phyloP scores from a whole-genome alignment of 2,888 invertebrate genomes.

The Camponotus fellah region DNA sequence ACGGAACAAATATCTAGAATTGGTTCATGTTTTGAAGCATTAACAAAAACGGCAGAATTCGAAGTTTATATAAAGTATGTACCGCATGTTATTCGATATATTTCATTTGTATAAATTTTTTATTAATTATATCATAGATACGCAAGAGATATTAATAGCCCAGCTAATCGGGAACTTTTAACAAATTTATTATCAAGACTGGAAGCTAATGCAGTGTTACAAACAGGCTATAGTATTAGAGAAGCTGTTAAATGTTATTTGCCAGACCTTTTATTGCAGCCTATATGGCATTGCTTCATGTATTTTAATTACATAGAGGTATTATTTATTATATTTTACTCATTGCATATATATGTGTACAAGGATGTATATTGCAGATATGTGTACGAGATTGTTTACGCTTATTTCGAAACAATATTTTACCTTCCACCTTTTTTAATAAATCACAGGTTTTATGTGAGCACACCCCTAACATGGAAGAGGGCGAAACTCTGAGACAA shows the following conservation, averaged over 20 bases:
- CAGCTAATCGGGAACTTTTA: conserved; percentile 93
- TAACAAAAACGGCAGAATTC: conserved; percentile 97
- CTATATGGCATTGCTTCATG: conserved; percentile 97
- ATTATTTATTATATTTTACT: conserved; percentile 73
- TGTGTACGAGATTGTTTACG: too few species aligned
- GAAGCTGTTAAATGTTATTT: conserved; percentile 98
- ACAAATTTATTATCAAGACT: conserved; percentile 92
- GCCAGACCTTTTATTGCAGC: conserved; percentile 95
- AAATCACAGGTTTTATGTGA: too few species aligned
- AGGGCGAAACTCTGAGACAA: conserved; percentile 86
- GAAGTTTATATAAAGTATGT: conserved; percentile 93
- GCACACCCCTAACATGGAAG: too few species aligned
- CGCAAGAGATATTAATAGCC: conserved; percentile 95
- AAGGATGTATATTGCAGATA: neutral
- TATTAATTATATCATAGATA: conserved; percentile 87
- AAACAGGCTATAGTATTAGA: conserved; percentile 96
- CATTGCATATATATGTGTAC: neutral
- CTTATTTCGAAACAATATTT: too few species aligned
- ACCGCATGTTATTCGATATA: neutral
- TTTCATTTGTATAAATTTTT: conserved; percentile 2
- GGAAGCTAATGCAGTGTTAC: conserved; percentile 90
- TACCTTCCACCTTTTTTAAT: too few species aligned
- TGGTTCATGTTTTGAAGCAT: conserved; percentile 97
- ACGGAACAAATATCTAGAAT: conserved; percentile 96
- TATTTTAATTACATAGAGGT: conserved; percentile 97